Percentiles rank a stretch among this genome's conserved stretches.
Evolutionary conservation across 2,113 vertebrate genomes (phyloP).

Genomic region (Cariama cristata): DNA sequence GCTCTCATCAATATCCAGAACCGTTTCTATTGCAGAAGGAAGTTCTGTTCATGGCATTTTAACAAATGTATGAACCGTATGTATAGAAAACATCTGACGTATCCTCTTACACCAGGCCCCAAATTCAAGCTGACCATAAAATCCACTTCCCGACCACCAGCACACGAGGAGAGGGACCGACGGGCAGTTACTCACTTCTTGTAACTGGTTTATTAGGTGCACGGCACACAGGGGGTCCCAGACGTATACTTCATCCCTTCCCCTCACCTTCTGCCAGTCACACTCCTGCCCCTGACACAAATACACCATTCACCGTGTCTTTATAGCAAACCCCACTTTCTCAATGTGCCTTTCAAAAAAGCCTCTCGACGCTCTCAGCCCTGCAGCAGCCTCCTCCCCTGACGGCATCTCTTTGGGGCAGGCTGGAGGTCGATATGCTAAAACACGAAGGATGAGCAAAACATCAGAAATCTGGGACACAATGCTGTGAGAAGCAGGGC

Average conservation of each 20-base stretch:
- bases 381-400: not conserved
- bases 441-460: fast-evolving
- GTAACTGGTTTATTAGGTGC: not conserved
- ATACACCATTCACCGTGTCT: fast-evolving
- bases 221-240: fast-evolving
- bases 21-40: not conserved
- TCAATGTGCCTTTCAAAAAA: not conserved
- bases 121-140: not conserved
- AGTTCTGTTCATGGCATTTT: not conserved
- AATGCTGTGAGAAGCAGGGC: not conserved
- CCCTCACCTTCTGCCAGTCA: not conserved
- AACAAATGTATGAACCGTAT: fast-evolving
- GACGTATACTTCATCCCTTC: not conserved
- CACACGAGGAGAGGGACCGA: not conserved
- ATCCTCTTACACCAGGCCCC: not conserved
- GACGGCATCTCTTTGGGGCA: not conserved
- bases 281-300: not conserved
- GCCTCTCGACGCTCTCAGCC: fast-evolving
- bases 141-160: not conserved
- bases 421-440: fast-evolving
- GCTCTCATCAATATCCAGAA: not conserved
- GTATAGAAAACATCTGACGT: not conserved
- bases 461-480: not conserved
- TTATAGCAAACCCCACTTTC: not conserved
- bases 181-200: not conserved